phyloP scores from a whole-genome alignment of 2,113 vertebrate species.

The Stictonetta naevosa region DNA sequence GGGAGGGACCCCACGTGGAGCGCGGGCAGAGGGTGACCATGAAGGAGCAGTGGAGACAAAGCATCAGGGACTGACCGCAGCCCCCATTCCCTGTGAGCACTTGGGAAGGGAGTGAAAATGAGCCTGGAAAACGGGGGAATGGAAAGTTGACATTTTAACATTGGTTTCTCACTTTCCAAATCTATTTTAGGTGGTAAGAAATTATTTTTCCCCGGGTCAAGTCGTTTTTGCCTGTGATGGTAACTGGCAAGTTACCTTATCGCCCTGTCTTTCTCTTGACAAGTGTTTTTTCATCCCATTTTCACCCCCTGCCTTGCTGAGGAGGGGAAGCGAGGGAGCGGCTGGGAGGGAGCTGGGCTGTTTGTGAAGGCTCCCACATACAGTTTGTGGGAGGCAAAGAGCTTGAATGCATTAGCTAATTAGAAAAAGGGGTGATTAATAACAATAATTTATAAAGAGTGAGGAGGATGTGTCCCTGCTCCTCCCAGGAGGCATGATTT shows the following conservation, averaged over 20 bases:
- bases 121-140: background rate
- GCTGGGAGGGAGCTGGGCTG: background rate
- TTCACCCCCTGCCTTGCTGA: background rate
- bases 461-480: background rate
- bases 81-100: background rate
- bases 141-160: background rate
- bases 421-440: background rate
- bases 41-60: background rate
- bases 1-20: background rate
- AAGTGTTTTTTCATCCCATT: background rate
- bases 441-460: background rate
- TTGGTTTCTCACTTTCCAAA: background rate
- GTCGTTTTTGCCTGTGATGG: background rate
- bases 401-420: background rate
- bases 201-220: background rate
- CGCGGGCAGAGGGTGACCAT: background rate
- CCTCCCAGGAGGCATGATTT: background rate
- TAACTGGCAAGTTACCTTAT: background rate
- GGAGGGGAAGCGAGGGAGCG: rapidly evolving
- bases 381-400: background rate
- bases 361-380: rapidly evolving
- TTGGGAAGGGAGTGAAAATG: background rate
- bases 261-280: background rate
- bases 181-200: background rate
- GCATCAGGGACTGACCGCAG: rapidly evolving